Base-by-base conservation (phyloP, 2,113 vertebrate genomes). In the Coregonus clupeaformis region DNA sequence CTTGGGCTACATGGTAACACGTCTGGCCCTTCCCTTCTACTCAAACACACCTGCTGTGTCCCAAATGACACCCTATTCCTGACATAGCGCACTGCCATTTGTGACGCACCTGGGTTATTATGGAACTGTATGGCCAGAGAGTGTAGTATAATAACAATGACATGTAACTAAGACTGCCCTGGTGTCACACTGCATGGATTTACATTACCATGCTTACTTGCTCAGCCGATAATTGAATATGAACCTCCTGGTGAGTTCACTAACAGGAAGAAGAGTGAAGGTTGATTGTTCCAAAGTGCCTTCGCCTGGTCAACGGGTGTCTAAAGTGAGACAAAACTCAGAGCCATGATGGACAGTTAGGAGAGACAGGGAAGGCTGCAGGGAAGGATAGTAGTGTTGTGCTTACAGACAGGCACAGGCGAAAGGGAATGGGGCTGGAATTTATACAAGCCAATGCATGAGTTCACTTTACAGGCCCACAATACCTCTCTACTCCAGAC, bases 331-430 rank as follows among this genome's bases (percentile, higher is more conserved):
- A 55, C 49, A 55, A 14, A 55, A 2, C 3, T 55, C 9, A 18
- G 5, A 7, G 49, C 13, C 9, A 2, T 55, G 49, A 55, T 7
- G 9, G 49, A 55, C 49, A 55, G 49, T 55, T 55, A 12, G 3
- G 9, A 14, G 16, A 55, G 2, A 55, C 49, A 55, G 49, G 5
- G 49, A 55, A 18, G 16, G 49, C 9, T 14, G 13, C 2, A 55
- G 49, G 9, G 11, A 14, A 3, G 9, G 49, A 55, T 55, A 3
- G 2, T 18, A 55, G 59, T 73, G n/a, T n/a, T 73, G 59, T 62
- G 80, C 57, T 74, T 30, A 60, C 86, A 79, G 78, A 80, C 81
- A 84, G 69, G 77, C 73, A 75, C 62, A 71, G 80, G 49, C 76
- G 69, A 86, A 75, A 80, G 73, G 65, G 16, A 55, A 47, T 47